Evolutionary conservation across 1,140 invertebrate genomes (phyloP).

Genomic region (Microvelia longipes): DNA sequence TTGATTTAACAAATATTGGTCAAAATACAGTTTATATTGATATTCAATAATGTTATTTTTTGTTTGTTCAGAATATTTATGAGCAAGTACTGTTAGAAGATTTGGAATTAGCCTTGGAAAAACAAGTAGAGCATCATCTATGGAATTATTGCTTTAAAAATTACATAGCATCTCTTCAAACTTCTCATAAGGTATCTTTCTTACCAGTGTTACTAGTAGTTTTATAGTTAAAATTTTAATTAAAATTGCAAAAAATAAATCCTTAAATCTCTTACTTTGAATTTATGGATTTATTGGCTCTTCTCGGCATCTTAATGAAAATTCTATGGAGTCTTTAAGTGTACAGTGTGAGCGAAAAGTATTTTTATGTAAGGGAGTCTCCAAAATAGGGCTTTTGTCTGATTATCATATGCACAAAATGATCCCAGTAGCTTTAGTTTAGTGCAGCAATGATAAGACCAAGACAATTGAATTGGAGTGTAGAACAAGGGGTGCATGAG

Average conservation of each 20-base stretch:
- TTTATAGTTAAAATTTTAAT: no score
- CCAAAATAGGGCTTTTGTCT: no score
- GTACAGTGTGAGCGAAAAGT: no score
- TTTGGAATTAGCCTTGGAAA: constrained; percentile 72
- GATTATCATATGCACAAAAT: no score
- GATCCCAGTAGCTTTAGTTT: no score
- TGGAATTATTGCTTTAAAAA: constrained; percentile 83
- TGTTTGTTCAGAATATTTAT: constrained; percentile 43
- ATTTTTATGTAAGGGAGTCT: no score
- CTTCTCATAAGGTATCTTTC: no score
- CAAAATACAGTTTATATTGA: neutral
- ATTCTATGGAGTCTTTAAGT: no score
- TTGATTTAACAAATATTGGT: neutral
- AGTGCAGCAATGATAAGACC: no score
- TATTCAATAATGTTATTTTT: constrained; percentile 9
- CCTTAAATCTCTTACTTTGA: constrained; percentile 1
- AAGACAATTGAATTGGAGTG: no score
- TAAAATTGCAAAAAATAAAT: no score
- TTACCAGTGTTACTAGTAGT: constrained; percentile 61
- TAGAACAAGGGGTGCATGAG: no score
- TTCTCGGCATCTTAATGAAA: neutral
- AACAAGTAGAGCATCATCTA: constrained; percentile 75
- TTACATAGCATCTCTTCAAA: constrained; percentile 62
- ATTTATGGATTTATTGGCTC: neutral
- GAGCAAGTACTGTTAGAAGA: constrained; percentile 64